Percentiles rank a stretch among this genome's conserved stretches.
Evolutionary conservation across 1,140 invertebrate species (phyloP).

Genomic region (Halyomorpha halys): DNA sequence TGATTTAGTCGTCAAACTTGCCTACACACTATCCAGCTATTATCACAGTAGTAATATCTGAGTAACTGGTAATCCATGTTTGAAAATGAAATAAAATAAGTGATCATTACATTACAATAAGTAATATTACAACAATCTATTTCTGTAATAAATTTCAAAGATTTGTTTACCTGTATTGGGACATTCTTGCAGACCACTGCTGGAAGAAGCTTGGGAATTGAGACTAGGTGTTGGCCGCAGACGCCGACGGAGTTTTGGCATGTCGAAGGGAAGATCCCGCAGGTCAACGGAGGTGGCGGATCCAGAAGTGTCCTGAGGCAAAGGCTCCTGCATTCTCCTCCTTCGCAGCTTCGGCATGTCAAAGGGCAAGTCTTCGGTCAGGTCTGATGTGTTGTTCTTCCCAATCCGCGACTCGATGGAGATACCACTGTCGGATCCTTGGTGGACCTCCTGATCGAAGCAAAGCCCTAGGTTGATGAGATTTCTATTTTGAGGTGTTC

Average conservation of each 20-base stretch:
- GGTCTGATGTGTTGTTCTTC: constrained; percentile 1
- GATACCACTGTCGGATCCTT: constrained; percentile 75
- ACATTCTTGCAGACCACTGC: constrained; percentile 60
- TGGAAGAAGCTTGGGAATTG: constrained; percentile 63
- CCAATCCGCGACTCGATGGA: constrained; percentile 54
- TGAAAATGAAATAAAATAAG: too few relatives aligned
- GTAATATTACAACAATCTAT: too few relatives aligned
- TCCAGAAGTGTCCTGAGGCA: constrained; percentile 43
- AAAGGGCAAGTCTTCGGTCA: constrained; percentile 65
- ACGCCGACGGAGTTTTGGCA: constrained; percentile 71
- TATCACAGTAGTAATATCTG: too few relatives aligned
- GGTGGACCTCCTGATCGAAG: constrained; percentile 55
- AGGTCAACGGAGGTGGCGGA: constrained; percentile 64
- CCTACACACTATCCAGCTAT: too few relatives aligned
- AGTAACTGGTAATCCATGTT: too few relatives aligned
- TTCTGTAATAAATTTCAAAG: neutral
- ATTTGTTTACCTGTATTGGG: constrained; percentile 34
- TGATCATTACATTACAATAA: too few relatives aligned
- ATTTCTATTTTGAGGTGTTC: constrained; percentile 62
- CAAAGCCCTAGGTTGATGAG: constrained; percentile 55
- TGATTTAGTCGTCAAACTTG: too few relatives aligned
- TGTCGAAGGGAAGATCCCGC: constrained; percentile 72
- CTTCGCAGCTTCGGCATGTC: constrained; percentile 80
- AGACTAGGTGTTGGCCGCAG: constrained; percentile 37
- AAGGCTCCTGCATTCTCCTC: constrained; percentile 16